phyloP scores from a whole-genome alignment of 2,888 invertebrate genomes.

The Dendrolimus houi region DNA sequence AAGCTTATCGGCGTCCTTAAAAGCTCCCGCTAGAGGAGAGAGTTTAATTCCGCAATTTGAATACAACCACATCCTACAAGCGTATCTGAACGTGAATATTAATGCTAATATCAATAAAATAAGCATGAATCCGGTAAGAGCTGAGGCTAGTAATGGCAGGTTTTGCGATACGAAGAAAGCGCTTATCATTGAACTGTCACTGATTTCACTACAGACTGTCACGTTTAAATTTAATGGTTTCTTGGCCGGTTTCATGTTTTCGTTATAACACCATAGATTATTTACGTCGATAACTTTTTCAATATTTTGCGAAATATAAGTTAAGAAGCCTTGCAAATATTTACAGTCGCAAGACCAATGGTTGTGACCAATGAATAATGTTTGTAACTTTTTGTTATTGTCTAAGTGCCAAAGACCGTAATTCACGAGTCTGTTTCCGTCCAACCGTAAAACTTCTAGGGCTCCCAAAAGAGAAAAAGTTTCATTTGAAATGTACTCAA shows the following conservation, averaged over 20 bases:
- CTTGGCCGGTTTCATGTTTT: constrained; percentile 80
- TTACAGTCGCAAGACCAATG: constrained; percentile 94
- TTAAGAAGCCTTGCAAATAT: constrained; percentile 88
- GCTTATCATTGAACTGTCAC: constrained; percentile 86
- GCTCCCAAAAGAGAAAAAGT: constrained; percentile 87
- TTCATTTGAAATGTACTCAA: constrained; percentile 86
- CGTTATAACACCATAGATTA: constrained; percentile 86
- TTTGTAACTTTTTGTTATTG: constrained; percentile 82
- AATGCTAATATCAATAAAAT: constrained; percentile 86
- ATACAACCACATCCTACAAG: constrained; percentile 92
- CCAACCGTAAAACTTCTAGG: constrained; percentile 87
- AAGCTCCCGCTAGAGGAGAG: constrained; percentile 81
- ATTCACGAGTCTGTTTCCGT: constrained; percentile 88
- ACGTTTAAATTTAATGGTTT: constrained; percentile 89
- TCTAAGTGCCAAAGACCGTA: constrained; percentile 88
- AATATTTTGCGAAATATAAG: constrained; percentile 87
- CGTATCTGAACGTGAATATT: constrained; percentile 90
- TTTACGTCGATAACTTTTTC: constrained; percentile 84
- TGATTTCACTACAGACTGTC: constrained; percentile 89
- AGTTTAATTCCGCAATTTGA: constrained; percentile 91
- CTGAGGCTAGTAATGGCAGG: constrained; percentile 87
- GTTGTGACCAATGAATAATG: constrained; percentile 87
- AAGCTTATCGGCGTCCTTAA: constrained; percentile 89
- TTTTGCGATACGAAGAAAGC: constrained; percentile 89
- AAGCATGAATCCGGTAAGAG: constrained; percentile 85